These are phyloP conservation scores for Leptobrachium leishanense DNA, from an alignment of 2,113 vertebrate genomes.

Conservation along the genomic window DNA sequence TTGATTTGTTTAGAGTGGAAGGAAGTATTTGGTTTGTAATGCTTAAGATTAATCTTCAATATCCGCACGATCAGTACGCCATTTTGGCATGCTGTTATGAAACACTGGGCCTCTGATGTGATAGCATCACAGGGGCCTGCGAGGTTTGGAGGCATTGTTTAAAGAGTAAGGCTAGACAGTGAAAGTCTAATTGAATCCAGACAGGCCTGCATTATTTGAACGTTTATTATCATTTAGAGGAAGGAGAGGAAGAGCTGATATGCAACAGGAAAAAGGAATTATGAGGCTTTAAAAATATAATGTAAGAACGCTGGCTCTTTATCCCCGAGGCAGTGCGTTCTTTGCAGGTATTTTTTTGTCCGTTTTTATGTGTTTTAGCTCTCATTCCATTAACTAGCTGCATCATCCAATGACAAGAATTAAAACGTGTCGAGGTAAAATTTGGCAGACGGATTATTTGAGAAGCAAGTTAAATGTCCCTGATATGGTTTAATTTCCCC, in stretches of 20 bases:
- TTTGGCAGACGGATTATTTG: no score
- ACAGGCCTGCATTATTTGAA: slow-evolving; percentile 47
- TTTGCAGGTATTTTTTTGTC: no score
- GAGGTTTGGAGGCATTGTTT: slow-evolving; percentile 64
- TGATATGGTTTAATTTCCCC: no score
- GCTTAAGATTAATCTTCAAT: slow-evolving; percentile 65
- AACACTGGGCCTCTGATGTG: slow-evolving; percentile 60
- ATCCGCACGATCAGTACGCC: slow-evolving; percentile 61
- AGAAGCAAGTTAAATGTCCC: no score
- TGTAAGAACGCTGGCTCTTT: neutral
- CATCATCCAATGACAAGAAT: no score
- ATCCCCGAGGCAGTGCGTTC: neutral
- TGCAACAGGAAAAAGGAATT: slow-evolving; percentile 23
- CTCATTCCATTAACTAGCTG: no score
- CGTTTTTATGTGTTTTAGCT: no score
- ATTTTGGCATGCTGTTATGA: slow-evolving; percentile 64
- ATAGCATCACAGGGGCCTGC: slow-evolving; percentile 59
- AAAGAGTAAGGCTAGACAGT: slow-evolving; percentile 58
- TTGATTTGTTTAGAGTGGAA: slow-evolving; percentile 78
- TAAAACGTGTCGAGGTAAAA: no score
- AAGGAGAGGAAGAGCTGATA: slow-evolving; percentile 22
- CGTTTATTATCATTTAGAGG: slow-evolving; percentile 45
- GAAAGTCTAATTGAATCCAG: slow-evolving; percentile 51
- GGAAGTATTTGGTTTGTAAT: slow-evolving; percentile 67
- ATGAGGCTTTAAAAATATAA: neutral